Evolutionary conservation across 2,113 vertebrate species (phyloP).

Genomic region (Atlantisia rogersi): DNA sequence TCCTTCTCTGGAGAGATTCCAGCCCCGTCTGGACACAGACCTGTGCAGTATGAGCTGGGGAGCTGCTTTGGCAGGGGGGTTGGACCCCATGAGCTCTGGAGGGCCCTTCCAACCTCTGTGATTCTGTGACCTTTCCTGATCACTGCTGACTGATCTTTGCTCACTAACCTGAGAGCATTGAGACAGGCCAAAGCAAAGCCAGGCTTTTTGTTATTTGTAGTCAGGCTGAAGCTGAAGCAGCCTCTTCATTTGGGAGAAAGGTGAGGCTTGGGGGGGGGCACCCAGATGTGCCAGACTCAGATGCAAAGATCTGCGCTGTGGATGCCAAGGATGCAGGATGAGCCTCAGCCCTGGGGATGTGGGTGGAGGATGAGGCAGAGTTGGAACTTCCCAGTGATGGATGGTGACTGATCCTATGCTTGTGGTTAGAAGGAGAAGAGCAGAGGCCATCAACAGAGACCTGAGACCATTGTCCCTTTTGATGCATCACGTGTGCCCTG

Average conservation of each 20-base stretch:
- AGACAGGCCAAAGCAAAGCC: neutral
- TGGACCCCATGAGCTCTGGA: too few species aligned
- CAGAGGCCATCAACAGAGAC: neutral
- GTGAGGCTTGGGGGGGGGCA: neutral
- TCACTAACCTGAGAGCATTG: neutral
- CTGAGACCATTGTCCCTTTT: too few species aligned
- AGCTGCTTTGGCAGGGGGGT: too few species aligned
- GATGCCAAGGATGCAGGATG: neutral
- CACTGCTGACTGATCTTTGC: neutral
- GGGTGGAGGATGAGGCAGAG: neutral
- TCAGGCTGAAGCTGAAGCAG: neutral
- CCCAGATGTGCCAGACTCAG: neutral
- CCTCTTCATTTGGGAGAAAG: neutral
- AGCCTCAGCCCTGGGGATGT: neutral
- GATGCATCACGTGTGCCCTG: neutral
- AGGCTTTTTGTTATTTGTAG: rapidly evolving
- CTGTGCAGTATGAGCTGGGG: too few species aligned
- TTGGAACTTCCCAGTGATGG: neutral
- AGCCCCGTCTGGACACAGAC: too few species aligned
- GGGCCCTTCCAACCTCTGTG: too few species aligned
- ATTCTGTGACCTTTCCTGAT: neutral
- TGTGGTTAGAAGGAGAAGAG: neutral
- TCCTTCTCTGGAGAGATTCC: too few species aligned
- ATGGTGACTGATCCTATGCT: neutral
- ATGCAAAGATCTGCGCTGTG: neutral